phyloP scores from a whole-genome alignment of 2,113 vertebrate species.

The Misgurnus anguillicaudatus region DNA sequence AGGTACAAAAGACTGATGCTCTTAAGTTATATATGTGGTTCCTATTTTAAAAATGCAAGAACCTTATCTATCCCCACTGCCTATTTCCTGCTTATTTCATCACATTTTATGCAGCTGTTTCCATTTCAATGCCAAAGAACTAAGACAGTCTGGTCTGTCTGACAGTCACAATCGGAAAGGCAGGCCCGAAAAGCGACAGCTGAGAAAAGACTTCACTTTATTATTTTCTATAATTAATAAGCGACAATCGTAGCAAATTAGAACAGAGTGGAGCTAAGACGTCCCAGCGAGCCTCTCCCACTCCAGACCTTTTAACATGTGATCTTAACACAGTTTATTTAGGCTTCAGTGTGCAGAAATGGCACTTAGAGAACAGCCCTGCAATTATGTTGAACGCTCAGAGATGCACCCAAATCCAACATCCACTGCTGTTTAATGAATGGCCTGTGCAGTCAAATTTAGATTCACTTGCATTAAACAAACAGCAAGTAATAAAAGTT shows the following conservation, averaged over 20 bases:
- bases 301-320: conserved; percentile 65
- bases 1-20: no score
- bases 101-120: conserved; percentile 31
- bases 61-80: conserved; percentile 19
- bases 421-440: conserved; percentile 31
- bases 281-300: conserved; percentile 59
- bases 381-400: conserved; percentile 58
- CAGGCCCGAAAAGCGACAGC: conserved; percentile 69
- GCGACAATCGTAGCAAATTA: conserved; percentile 70
- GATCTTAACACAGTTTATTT: conserved; percentile 67
- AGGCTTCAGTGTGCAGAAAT: conserved; percentile 63
- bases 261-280: conserved; percentile 66
- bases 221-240: conserved; percentile 81
- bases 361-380: conserved; percentile 62
- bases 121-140: conserved; percentile 46
- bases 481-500: conserved; percentile 14
- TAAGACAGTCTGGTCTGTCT: conserved; percentile 57
- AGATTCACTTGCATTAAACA: conserved; percentile 40
- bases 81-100: conserved; percentile 17
- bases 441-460: conserved; percentile 28
- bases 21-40: neutral
- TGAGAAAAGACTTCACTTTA: conserved; percentile 76
- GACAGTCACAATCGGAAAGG: conserved; percentile 64
- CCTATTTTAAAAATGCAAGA: neutral
- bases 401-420: conserved; percentile 57